phyloP scores from a whole-genome alignment of 2,888 invertebrate genomes.

The Xiphydria camelus region DNA sequence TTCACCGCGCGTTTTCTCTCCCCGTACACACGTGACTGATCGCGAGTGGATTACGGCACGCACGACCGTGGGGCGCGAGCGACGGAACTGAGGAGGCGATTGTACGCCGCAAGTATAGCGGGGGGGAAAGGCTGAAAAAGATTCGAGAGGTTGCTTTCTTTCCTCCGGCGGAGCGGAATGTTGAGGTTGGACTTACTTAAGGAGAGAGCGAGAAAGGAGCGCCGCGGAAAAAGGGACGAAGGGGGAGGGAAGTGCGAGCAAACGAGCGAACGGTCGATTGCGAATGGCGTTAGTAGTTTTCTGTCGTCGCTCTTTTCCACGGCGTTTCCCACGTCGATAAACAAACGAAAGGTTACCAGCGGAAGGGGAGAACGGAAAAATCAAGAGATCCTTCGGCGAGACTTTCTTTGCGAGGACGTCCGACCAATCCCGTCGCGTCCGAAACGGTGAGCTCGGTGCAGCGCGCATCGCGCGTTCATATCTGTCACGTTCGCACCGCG shows the following conservation, averaged over 20 bases:
- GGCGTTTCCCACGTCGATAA: slow-evolving; percentile 15
- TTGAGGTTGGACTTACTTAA: neutral
- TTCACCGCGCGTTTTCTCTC: too few species aligned
- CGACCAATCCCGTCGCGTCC: too few species aligned
- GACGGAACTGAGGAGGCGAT: too few species aligned
- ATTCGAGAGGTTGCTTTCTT: too few species aligned
- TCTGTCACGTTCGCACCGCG: neutral
- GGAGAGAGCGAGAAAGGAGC: neutral
- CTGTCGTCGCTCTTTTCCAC: slow-evolving; percentile 13
- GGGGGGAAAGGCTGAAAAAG: too few species aligned
- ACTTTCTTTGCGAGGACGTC: too few species aligned
- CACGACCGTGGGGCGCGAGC: too few species aligned
- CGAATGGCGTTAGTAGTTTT: slow-evolving; percentile 20
- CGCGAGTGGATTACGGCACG: too few species aligned
- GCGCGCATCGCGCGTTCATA: neutral
- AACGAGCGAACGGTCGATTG: slow-evolving; percentile 21
- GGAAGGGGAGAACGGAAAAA: neutral
- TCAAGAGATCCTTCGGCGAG: neutral
- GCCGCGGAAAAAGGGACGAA: neutral
- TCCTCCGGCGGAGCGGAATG: slow-evolving; percentile 8
- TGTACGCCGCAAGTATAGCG: too few species aligned
- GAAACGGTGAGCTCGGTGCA: too few species aligned
- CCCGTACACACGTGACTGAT: too few species aligned
- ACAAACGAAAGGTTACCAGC: slow-evolving; percentile 17
- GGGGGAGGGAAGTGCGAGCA: slow-evolving; percentile 6